These are phyloP conservation scores for Hydrotaea cyrtoneurina DNA, from an alignment of 2,888 invertebrate genomes.

Conservation along the genomic window DNA sequence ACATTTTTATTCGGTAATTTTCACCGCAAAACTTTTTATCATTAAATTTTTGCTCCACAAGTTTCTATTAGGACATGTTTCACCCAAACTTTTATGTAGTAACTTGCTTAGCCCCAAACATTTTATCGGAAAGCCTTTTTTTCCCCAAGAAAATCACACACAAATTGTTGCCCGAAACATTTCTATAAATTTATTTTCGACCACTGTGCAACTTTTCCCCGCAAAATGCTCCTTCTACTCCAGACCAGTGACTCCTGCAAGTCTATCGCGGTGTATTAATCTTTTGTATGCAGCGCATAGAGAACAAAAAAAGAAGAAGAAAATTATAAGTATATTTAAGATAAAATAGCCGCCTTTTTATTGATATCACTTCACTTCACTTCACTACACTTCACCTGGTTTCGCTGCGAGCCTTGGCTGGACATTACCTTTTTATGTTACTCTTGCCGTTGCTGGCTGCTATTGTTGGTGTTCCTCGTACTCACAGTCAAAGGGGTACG, in stretches of 20 bases:
- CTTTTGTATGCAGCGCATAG: constrained; percentile 17
- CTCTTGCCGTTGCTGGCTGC: background rate
- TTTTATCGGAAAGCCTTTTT: no score
- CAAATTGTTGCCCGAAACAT: no score
- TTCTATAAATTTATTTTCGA: no score
- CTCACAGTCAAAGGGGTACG: constrained; percentile 59
- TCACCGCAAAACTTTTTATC: no score
- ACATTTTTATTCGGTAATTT: no score
- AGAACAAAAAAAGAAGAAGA: constrained; percentile 14
- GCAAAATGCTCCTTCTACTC: background rate
- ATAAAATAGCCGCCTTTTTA: constrained; percentile 68
- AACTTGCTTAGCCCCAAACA: no score
- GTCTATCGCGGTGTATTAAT: constrained; percentile 65
- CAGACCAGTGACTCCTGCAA: constrained; percentile 47
- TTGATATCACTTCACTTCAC: constrained; percentile 54
- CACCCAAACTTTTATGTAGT: no score
- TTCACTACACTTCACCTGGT: background rate
- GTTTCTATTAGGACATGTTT: no score
- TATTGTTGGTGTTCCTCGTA: background rate
- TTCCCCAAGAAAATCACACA: no score
- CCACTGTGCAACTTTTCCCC: constrained; percentile 7
- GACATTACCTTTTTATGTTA: background rate
- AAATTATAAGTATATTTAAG: constrained; percentile 65
- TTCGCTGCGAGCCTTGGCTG: background rate
- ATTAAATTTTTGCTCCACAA: no score